Evolutionary conservation across 2,113 vertebrate species (phyloP), one percentile per base, ranked within the genome.

Genomic region (Colossoma macropomum): DNA sequence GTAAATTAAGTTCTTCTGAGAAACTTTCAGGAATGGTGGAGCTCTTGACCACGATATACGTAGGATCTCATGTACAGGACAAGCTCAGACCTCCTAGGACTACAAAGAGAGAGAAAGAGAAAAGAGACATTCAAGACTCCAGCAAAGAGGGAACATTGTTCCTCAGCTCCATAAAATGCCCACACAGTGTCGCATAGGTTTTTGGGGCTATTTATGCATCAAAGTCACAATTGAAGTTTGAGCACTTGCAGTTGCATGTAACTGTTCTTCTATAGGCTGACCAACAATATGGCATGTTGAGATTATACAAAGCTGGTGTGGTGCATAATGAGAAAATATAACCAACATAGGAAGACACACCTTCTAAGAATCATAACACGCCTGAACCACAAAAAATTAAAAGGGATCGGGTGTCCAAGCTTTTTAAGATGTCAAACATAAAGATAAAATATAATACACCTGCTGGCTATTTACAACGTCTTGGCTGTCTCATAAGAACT

Each of bases 301-400:
- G 50, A 69, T 56, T 70, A 11, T 69, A 63, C 17, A 63, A 66
- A 32, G 62, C 17, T 12, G 9, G 17, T 50, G 9, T 69, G 21
- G 3, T 7, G 15, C 0, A 21, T 38, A 75, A 60, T 38, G 12
- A 60, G 30, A 4, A 34, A 38, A 56, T 56, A 38, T 0, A 23
- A 21, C 8, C 23, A n/a, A 13, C 59, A 5, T 65, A 30, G 34
- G n/a, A 38, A 32, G 11, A 66, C 27, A 68, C 19, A 10, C 32
- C 63, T 30, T 28, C 28, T 6, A 59, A 59, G 23, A 4, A n/a
- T 45, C n/a, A 8, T 28, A 30, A 63, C 62, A 32, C 30, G 63
- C n/a, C 30, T 54, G 8, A 68, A 76, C 30, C 11, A 74, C 52
- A 19, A 74, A 94, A 94, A 92, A 95, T 32, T 4, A 66, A 8